Conservation (phyloP, 2,797 vertebrate species). For the Arctocebus calabarensis region DNA sequence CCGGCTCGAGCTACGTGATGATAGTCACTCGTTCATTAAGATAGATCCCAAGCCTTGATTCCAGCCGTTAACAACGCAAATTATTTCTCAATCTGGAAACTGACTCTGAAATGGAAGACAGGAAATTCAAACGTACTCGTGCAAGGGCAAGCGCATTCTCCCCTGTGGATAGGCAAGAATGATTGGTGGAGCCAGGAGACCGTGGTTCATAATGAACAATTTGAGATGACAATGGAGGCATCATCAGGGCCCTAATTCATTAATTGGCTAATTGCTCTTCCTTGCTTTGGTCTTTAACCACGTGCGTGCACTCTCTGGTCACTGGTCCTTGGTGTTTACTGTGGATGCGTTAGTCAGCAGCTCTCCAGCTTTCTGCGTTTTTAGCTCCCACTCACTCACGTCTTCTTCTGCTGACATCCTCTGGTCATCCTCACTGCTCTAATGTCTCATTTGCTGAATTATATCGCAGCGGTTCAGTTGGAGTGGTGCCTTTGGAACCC, state of each 20-base stretch:
- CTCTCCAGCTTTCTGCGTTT: constrained; percentile 82
- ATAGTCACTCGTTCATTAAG: neutral
- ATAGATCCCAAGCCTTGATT: neutral
- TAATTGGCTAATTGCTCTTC: constrained; percentile 82
- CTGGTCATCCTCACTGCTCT: constrained; percentile 81
- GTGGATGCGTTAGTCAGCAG: constrained; percentile 73
- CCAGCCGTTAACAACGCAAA: neutral
- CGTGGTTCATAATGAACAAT: neutral
- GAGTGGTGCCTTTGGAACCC: constrained; percentile 79
- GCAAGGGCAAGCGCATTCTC: neutral
- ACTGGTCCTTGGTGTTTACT: constrained; percentile 70
- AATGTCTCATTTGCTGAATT: constrained; percentile 81
- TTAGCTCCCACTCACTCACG: constrained; percentile 81
- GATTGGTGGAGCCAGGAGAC: neutral
- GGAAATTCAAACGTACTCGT: neutral
- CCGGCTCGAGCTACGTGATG: neutral
- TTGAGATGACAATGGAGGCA: neutral
- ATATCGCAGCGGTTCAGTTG: constrained; percentile 81
- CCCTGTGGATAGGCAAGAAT: neutral
- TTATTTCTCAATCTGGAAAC: neutral
- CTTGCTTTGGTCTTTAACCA: constrained; percentile 79
- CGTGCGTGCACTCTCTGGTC: constrained; percentile 64
- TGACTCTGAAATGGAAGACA: neutral
- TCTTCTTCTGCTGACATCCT: constrained; percentile 79
- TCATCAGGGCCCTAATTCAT: constrained; percentile 79